These are phyloP conservation scores for Euphydryas editha DNA, from an alignment of 2,888 invertebrate species.

Conservation along the genomic window DNA sequence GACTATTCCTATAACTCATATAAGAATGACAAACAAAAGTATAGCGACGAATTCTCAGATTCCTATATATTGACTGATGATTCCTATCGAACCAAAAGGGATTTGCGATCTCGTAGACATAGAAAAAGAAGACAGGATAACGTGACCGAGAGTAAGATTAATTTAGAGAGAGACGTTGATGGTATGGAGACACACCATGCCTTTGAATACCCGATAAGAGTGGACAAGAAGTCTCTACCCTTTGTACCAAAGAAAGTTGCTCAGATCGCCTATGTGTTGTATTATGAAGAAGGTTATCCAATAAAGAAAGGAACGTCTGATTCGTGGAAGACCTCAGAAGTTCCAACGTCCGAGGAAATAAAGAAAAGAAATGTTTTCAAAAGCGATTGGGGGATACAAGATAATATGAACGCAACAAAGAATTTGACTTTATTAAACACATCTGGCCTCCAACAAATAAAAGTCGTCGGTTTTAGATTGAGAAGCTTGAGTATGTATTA, in stretches of 20 bases:
- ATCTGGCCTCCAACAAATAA: constrained; percentile 64
- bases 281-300: constrained; percentile 72
- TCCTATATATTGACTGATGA: constrained; percentile 61
- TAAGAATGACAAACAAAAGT: constrained; percentile 61
- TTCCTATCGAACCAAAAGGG: constrained; percentile 61
- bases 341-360: constrained; percentile 61
- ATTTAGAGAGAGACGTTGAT: constrained; percentile 53
- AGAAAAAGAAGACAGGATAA: constrained; percentile 73
- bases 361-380: constrained; percentile 67
- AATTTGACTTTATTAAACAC: constrained; percentile 71
- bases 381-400: constrained; percentile 67
- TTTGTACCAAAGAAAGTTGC: constrained; percentile 54
- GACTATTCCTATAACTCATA: constrained; percentile 61
- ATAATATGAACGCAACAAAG: constrained; percentile 62
- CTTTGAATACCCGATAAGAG: constrained; percentile 59
- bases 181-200: constrained; percentile 60
- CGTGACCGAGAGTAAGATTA: constrained; percentile 54
- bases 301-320: constrained; percentile 59
- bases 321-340: constrained; percentile 53
- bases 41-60: constrained; percentile 62
- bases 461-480: constrained; percentile 72
- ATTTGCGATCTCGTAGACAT: constrained; percentile 65
- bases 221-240: constrained; percentile 66
- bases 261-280: constrained; percentile 73
- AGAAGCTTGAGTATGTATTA: constrained; percentile 72